Conservation (phyloP, 2,888 invertebrate species). For the Galerucella pusilla region DNA sequence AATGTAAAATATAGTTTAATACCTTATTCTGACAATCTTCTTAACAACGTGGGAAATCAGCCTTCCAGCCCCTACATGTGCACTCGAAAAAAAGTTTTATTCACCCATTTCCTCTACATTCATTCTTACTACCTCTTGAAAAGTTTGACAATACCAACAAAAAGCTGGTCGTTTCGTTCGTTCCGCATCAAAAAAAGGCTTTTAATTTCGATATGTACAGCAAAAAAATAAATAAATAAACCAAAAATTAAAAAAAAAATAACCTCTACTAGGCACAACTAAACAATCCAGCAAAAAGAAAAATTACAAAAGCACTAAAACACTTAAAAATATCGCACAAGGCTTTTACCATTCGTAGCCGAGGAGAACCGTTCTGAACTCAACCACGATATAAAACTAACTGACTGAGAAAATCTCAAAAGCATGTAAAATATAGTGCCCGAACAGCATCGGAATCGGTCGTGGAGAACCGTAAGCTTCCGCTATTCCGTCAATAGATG, state of each 20-base stretch:
- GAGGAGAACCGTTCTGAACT: slow-evolving; percentile 9
- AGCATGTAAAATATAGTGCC: slow-evolving; percentile 46
- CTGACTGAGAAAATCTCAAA: slow-evolving; percentile 38
- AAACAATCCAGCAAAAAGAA: slow-evolving; percentile 35
- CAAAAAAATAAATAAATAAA: slow-evolving; percentile 18
- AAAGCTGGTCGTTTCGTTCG: background rate
- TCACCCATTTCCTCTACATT: slow-evolving; percentile 17
- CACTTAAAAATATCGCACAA: slow-evolving; percentile 32
- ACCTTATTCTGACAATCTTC: background rate
- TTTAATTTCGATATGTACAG: slow-evolving; percentile 12
- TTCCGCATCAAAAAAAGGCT: slow-evolving; percentile 18
- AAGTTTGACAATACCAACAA: slow-evolving; percentile 25
- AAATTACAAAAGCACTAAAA: slow-evolving; percentile 35
- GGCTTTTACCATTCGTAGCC: slow-evolving; percentile 30
- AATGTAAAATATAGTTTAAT: background rate
- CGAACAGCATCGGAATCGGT: slow-evolving; percentile 36
- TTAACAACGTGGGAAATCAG: slow-evolving; percentile 8
- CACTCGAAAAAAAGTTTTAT: slow-evolving; percentile 13
- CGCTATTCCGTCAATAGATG: slow-evolving; percentile 64
- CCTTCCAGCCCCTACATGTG: background rate
- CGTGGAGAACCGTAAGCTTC: slow-evolving; percentile 48
- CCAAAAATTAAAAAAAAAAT: background rate
- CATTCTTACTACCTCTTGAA: slow-evolving; percentile 7
- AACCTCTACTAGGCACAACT: slow-evolving; percentile 26
- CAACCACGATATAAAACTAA: slow-evolving; percentile 15